Conservation (phyloP, 2,888 invertebrate genomes). For the Amorpha juglandis region DNA sequence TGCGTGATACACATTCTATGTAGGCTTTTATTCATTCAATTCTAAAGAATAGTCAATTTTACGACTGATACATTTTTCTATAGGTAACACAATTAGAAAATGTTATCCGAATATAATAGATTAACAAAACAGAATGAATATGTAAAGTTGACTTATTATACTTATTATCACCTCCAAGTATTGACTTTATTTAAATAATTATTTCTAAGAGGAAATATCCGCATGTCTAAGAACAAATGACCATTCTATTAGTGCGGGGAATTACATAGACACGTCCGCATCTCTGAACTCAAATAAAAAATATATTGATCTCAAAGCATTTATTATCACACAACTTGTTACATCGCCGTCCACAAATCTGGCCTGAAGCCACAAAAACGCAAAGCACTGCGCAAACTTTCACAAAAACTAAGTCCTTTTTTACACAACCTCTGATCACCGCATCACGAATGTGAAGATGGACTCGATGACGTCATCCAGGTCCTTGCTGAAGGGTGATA, state of each 20-base stretch:
- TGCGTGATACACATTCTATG: too few relatives aligned
- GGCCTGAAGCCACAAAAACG: conserved; percentile 14
- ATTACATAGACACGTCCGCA: background rate
- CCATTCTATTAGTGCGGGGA: conserved; percentile 7
- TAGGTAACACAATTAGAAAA: too few relatives aligned
- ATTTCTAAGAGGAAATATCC: conserved; percentile 1
- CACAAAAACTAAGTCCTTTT: conserved; percentile 46
- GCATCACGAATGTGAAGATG: conserved; percentile 78
- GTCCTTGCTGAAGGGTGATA: conserved; percentile 78
- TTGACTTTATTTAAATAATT: background rate
- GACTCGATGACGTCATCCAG: conserved; percentile 79
- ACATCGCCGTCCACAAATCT: conserved; percentile 16
- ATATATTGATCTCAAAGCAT: conserved; percentile 24
- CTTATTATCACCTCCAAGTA: background rate
- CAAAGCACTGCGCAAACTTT: conserved; percentile 27
- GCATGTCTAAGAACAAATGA: background rate
- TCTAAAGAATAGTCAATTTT: too few relatives aligned
- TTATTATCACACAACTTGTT: conserved; percentile 25
- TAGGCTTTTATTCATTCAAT: too few relatives aligned
- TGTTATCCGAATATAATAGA: too few relatives aligned
- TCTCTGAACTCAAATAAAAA: conserved; percentile 3
- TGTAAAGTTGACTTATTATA: too few relatives aligned
- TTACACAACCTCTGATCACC: conserved; percentile 53
- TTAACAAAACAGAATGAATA: too few relatives aligned
- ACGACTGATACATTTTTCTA: too few relatives aligned